Evolutionary conservation across 2,888 invertebrate species (phyloP).

Genomic region (Mimachlamys varia): DNA sequence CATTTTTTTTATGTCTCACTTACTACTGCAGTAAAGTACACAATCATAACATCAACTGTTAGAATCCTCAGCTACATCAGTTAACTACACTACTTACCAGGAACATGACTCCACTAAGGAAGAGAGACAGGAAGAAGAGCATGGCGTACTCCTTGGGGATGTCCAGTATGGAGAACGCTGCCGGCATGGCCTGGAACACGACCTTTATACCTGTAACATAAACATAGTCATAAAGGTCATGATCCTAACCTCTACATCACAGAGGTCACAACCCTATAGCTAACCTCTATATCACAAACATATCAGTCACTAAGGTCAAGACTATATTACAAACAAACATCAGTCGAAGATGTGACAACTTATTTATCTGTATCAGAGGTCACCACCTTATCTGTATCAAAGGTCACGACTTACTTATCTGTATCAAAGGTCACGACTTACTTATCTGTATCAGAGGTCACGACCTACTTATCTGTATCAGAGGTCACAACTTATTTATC

Average conservation of each 20-base stretch:
- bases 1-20: no score
- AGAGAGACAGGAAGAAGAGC: constrained; percentile 70
- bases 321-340: neutral
- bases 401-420: neutral
- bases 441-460: no score
- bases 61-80: no score
- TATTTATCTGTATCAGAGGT: neutral
- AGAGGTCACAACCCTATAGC: constrained; percentile 6
- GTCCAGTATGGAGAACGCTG: constrained; percentile 69
- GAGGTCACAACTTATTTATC: constrained; percentile 56
- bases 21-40: no score
- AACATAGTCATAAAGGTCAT: constrained; percentile 14
- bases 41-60: no score
- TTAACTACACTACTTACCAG: constrained; percentile 61
- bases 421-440: neutral
- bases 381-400: neutral
- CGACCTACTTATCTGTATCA: no score
- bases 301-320: neutral
- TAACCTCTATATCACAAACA: neutral
- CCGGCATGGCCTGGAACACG: constrained; percentile 70
- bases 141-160: constrained; percentile 71
- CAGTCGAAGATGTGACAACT: neutral
- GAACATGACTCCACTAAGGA: constrained; percentile 73
- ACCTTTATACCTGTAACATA: constrained; percentile 61
- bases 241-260: neutral